Base-by-base conservation (phyloP, 1,140 invertebrate genomes). In the Cyphomyrmex costatus region DNA sequence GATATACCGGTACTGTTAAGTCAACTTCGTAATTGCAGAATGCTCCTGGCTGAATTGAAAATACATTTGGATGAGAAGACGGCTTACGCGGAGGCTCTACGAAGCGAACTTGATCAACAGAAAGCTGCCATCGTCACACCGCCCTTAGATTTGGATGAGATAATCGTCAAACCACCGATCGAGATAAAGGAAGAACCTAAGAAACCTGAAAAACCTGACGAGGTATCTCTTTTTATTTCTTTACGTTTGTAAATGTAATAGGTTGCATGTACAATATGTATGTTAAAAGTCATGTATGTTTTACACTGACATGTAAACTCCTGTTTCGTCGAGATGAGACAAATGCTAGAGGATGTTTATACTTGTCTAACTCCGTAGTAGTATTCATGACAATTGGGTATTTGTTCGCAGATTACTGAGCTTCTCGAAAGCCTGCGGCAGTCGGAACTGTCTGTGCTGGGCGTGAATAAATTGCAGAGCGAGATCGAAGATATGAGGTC, bases 1-100 rank as follows among this genome's bases (percentile, higher is more conserved):
- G 85, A 89, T 10, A 24, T 73, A 1, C 36, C 56, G 7, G 83
- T 86, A 0, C 56, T 91, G 10, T 14, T 78, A 56, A 24, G 80
- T 21, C 86, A 80, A 19, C 42, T 91, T 1, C 74, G 83, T 5
- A 86, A 87, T 33, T 92, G 77, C 68, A 89, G 93, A 14, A 8
- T 24, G 14, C 24, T 80, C 14, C 77, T 91, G 58, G 74, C 60
- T 7, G 86, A 92, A 56, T 86, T 93, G 85, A 93, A 53, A 24
- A 85, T 63, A 2, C 87, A 92, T 66, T 46, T 94, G 10, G 79
- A 68, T 1, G 89, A 92, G 30, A 92, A 90, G 46, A 91, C 93
- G 24, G 74, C 82, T 12, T 8, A 74, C 0, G 88, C 92, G 12
- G 80, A 89, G 33, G 65, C 86, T 33, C 36, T 94, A 30, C 80